Evolutionary conservation across 2,888 invertebrate species (phyloP), one percentile per base, ranked within the genome.

Genomic region (Lasioglossum marginatum): DNA sequence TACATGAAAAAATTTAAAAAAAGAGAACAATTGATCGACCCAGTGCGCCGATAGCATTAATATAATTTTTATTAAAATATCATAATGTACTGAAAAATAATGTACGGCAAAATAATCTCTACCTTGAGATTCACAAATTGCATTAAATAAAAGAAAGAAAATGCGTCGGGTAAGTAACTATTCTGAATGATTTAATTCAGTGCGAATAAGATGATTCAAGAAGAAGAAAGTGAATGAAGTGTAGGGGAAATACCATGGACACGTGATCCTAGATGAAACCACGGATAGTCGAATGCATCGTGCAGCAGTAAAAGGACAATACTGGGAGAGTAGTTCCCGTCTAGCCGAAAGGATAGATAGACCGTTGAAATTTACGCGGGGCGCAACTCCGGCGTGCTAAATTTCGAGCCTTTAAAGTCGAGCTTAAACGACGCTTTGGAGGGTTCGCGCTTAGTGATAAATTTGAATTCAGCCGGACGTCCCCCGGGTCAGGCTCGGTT

Each of bases 301-400:
- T 43, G 66, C 77, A 81, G 82, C 70, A 73, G 76, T 85, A 79
- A 88, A 85, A 82, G 84, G 75, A 85, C 87, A 84, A 86, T 81
- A 82, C 85, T 74, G 78, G 66, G 80, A 70, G 77, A 52, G 82
- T 71, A 40, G 85, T 74, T 75, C 68, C 77, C 71, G 79, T 84
- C 72, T 84, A 68, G 75, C 82, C 79, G 70, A 45, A 37, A 74
- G 52, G 81, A 73, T 74, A 71, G 77, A 72, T 70, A 52, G 52
- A 78, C 72, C 77, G 57, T 75, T 66, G 82, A 86, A 88, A 90
- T 90, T 90, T 90, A 88, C 81, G 80, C 81, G 75, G 66, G 31
- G 57, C 68, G 60, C 73, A 74, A 78, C 75, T 43, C 52, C 63
- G 57, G 57, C 77, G 71, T 52, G 88, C 77, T 85, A 83, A 90